These are phyloP conservation scores for Hylia prasina DNA, from an alignment of 2,113 vertebrate genomes.

Conservation along the genomic window DNA sequence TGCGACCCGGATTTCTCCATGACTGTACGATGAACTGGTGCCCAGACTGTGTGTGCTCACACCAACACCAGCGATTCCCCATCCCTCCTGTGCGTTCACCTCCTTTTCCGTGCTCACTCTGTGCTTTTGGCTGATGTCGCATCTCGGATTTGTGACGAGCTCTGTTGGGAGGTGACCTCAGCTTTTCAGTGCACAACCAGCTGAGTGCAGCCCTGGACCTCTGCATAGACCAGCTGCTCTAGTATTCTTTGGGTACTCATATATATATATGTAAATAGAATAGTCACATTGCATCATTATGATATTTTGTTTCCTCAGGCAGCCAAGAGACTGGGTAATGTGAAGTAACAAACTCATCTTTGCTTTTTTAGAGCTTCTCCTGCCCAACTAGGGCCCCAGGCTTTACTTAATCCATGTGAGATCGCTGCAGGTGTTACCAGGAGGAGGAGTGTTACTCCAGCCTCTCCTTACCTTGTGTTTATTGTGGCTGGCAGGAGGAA, in stretches of 20 bases:
- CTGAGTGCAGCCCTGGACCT: not conserved
- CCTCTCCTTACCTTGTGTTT: not conserved
- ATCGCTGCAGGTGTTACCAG: not conserved
- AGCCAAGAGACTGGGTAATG: not conserved
- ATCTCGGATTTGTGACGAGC: not conserved
- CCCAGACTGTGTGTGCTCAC: rapidly evolving
- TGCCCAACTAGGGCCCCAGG: not conserved
- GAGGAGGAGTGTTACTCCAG: not conserved
- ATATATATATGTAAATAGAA: not conserved
- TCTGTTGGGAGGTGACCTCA: too few relatives aligned
- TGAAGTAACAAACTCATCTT: not conserved
- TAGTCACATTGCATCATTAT: not conserved
- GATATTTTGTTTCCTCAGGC: not conserved
- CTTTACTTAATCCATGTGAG: not conserved
- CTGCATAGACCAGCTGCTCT: not conserved
- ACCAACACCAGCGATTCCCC: rapidly evolving
- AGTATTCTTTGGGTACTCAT: not conserved
- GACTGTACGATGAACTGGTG: rapidly evolving
- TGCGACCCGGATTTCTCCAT: rapidly evolving
- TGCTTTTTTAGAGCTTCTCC: not conserved
- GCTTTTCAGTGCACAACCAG: not conserved
- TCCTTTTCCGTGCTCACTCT: not conserved
- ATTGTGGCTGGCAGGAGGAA: not conserved
- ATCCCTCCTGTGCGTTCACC: rapidly evolving
- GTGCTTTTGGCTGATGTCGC: not conserved